Evolutionary conservation across 2,888 invertebrate species (phyloP), one percentile per base, ranked within the genome.

Genomic region (Polymixis flavicincta): DNA sequence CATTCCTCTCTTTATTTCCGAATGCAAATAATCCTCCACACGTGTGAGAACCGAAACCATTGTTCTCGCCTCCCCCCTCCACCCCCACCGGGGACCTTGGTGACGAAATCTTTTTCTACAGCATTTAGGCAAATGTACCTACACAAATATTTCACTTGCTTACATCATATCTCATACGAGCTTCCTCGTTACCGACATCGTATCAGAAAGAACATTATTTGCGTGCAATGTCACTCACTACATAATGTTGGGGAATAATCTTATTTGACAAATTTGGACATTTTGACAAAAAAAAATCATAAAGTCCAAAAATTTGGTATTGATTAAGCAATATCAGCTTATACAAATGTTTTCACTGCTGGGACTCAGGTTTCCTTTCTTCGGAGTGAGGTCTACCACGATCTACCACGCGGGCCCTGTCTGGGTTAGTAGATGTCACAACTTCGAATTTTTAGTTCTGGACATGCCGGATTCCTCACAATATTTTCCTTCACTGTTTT

Each of bases 21-120:
- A 96, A 96, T 96, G 96, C 96, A 96, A 96, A 96, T 96, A 96
- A 96, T 96, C 96, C 96, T 96, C 96, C 96, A 96, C 96, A 96
- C 96, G 96, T 96, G 96, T 96, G 96, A 96, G 96, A 96, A 96
- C 96, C 96, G 96, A 96, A 96, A 96, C 96, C 96, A 96, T 96
- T 96, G 96, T 96, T 96, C 96, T 95, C 95, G 94, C 95, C 94
- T 93, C 93, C 94, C 95, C 91, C 84, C 92, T 90, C 91, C 89
- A 87, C 91, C 93, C 92, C 93, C 94, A 91, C 92, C 92, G 94
- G 94, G 94, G 94, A 95, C 95, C 95, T 96, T 95, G 95, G 95
- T 95, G 96, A 96, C 96, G 95, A 96, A 95, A 96, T 96, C 95
- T 95, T 95, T 95, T 95, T 94, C 95, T 95, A 94, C 93, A 93